These are phyloP conservation scores for Meteorus cinctellus DNA, from an alignment of 2,888 invertebrate genomes.

Conservation along the genomic window DNA sequence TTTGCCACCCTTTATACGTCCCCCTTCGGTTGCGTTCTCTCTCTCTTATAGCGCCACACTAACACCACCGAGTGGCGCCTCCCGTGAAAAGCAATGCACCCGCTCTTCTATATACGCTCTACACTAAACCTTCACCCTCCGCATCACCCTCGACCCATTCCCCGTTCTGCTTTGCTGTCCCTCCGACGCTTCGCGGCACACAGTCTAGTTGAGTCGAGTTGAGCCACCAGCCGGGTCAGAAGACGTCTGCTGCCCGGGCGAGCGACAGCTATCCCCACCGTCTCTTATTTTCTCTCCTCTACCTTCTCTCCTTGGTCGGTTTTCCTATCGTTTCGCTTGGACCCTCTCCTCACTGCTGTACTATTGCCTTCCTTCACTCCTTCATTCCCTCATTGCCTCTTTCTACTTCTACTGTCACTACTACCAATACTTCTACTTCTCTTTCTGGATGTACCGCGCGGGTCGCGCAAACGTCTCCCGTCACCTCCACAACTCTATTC, in stretches of 20 bases:
- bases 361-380: slow-evolving; percentile 49
- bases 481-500: slow-evolving; percentile 64
- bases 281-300: slow-evolving; percentile 57
- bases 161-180: slow-evolving; percentile 35
- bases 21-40: slow-evolving; percentile 46
- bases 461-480: slow-evolving; percentile 45
- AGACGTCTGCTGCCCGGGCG: slow-evolving; percentile 74
- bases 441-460: slow-evolving; percentile 35
- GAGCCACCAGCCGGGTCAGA: slow-evolving; percentile 70
- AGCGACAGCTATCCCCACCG: slow-evolving; percentile 71
- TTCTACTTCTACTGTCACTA: slow-evolving; percentile 46
- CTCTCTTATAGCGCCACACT: slow-evolving; percentile 54
- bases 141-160: slow-evolving; percentile 56
- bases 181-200: slow-evolving; percentile 36
- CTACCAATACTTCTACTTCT: slow-evolving; percentile 45
- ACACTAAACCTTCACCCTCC: slow-evolving; percentile 15
- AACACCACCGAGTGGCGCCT: slow-evolving; percentile 49
- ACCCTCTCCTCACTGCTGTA: slow-evolving; percentile 46
- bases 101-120: slow-evolving; percentile 44
- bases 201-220: slow-evolving; percentile 63
- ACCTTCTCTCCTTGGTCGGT: slow-evolving; percentile 53
- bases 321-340: slow-evolving; percentile 47
- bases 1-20: slow-evolving; percentile 62
- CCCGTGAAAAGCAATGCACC: slow-evolving; percentile 71
- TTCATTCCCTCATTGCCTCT: slow-evolving; percentile 49